A percentile compares a stretch with the other conserved stretches of the same genome.
phyloP scores from a whole-genome alignment of 2,888 invertebrate genomes.

The Archaeoteleia sp. region DNA sequence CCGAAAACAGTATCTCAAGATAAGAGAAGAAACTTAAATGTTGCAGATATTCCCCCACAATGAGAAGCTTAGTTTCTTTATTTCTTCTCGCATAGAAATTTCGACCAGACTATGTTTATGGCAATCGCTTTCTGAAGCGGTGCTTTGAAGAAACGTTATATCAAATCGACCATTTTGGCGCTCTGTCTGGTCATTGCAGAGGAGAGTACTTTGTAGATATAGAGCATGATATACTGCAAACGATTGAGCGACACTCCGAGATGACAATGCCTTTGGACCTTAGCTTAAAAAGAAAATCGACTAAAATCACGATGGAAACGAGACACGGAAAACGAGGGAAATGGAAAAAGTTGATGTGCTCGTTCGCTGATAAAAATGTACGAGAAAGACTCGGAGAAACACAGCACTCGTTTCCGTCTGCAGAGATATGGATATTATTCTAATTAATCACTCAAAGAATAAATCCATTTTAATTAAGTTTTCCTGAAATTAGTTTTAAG shows the following conservation, averaged over 20 bases:
- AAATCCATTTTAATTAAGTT: no score
- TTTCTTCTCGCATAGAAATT: constrained; percentile 15
- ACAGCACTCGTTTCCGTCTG: no score
- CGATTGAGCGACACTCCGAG: constrained; percentile 6
- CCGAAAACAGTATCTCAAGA: constrained; percentile 9
- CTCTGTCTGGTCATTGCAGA: constrained; percentile 12
- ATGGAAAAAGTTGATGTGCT: no score
- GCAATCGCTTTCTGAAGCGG: constrained; percentile 26
- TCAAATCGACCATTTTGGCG: constrained; percentile 17
- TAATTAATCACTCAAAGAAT: no score
- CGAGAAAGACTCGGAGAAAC: no score
- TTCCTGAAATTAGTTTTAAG: no score
- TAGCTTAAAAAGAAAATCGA: constrained; percentile 8
- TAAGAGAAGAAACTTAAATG: constrained; percentile 35
- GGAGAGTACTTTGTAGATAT: constrained; percentile 20
- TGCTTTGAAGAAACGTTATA: constrained; percentile 27
- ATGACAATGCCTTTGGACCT: constrained; percentile 6
- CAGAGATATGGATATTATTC: no score
- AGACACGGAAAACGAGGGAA: no score
- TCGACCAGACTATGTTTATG: constrained; percentile 26
- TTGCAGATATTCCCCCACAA: constrained; percentile 21
- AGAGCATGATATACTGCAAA: constrained; percentile 11
- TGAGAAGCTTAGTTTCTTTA: constrained; percentile 24
- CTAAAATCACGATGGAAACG: constrained; percentile 6
- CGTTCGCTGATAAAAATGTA: no score